Percentiles rank a stretch among this genome's conserved stretches.
Evolutionary conservation across 2,888 invertebrate species (phyloP).

Genomic region (Tridacna gigas): DNA sequence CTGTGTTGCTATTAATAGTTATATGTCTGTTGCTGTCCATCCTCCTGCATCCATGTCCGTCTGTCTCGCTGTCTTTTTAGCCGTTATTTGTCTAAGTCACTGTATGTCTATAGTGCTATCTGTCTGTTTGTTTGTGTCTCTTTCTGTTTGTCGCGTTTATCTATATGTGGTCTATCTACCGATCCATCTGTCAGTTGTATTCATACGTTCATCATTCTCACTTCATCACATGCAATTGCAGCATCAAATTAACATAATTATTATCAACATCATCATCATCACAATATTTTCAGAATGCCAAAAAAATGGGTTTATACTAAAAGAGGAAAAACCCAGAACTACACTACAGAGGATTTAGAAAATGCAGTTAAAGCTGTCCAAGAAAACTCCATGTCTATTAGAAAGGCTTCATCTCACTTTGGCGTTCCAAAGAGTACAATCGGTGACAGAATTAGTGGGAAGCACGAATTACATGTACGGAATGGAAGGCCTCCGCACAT

Average conservation of each 20-base stretch:
- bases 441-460: constrained; percentile 36
- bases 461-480: constrained; percentile 11
- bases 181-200: too few species aligned
- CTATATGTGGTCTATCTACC: too few species aligned
- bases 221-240: too few species aligned
- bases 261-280: constrained; percentile 1
- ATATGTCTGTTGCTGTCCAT: too few species aligned
- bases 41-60: too few species aligned
- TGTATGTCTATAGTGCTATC: too few species aligned
- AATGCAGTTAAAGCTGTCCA: constrained; percentile 13
- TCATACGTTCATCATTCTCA: too few species aligned
- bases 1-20: too few species aligned
- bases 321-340: constrained; percentile 11
- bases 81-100: too few species aligned
- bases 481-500: constrained; percentile 46
- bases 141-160: too few species aligned
- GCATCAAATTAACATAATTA: background rate
- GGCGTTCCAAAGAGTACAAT: constrained; percentile 37
- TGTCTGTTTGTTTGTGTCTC: too few species aligned
- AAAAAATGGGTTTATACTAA: background rate
- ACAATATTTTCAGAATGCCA: background rate
- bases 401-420: constrained; percentile 30
- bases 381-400: constrained; percentile 15
- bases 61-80: too few species aligned
- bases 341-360: background rate